These are phyloP conservation scores for Mythimna loreyi DNA, from an alignment of 2,888 invertebrate species.

Conservation along the genomic window DNA sequence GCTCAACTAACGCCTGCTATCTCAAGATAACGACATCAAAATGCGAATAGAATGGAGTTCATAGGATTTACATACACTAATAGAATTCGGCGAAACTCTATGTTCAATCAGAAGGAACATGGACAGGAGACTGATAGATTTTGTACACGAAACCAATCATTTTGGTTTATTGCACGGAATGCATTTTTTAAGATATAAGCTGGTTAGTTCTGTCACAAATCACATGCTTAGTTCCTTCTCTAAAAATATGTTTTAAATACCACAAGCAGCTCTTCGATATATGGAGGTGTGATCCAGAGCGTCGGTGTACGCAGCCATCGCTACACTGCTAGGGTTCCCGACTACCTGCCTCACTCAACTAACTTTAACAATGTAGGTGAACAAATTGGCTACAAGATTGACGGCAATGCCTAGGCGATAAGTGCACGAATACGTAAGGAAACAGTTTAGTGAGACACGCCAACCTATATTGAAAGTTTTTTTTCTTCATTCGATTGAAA, in stretches of 20 bases:
- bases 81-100: slow-evolving; percentile 35
- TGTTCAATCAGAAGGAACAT: slow-evolving; percentile 45
- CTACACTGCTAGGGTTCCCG: slow-evolving; percentile 49
- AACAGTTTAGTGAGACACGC: slow-evolving; percentile 84
- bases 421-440: slow-evolving; percentile 77
- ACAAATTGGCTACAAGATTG: slow-evolving; percentile 74
- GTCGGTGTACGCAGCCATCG: slow-evolving; percentile 79
- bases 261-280: slow-evolving; percentile 91
- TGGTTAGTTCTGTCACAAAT: not conserved
- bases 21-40: slow-evolving; percentile 30
- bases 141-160: slow-evolving; percentile 33
- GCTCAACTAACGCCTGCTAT: slow-evolving; percentile 15
- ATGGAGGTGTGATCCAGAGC: slow-evolving; percentile 92
- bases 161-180: not conserved
- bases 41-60: slow-evolving; percentile 22
- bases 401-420: slow-evolving; percentile 75
- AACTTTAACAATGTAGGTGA: slow-evolving; percentile 65
- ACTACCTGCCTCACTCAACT: slow-evolving; percentile 55
- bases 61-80: slow-evolving; percentile 44
- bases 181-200: not conserved
- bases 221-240: not conserved
- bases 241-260: slow-evolving; percentile 69
- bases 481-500: slow-evolving; percentile 78
- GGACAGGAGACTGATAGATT: slow-evolving; percentile 21
- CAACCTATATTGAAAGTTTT: slow-evolving; percentile 75